phyloP scores from a whole-genome alignment of 2,113 vertebrate genomes.

The Callorhinus ursinus region DNA sequence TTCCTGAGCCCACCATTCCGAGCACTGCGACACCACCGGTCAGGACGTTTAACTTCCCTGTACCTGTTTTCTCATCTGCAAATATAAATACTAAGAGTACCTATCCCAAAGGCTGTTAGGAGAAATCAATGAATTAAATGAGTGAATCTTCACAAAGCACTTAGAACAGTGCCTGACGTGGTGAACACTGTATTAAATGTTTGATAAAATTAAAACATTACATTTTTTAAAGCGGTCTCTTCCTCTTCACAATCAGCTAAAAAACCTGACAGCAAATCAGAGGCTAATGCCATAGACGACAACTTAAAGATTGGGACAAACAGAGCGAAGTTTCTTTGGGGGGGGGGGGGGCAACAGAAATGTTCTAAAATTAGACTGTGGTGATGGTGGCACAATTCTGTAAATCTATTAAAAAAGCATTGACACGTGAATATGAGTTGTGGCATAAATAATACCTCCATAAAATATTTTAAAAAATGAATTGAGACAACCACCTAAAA shows the following conservation, averaged over 20 bases:
- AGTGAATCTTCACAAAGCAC: neutral
- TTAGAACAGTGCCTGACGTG: neutral
- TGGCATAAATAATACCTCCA: neutral
- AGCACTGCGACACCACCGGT: accelerated
- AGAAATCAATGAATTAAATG: neutral
- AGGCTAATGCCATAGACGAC: neutral
- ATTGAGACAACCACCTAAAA: neutral
- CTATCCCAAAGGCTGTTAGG: neutral
- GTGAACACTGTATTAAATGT: neutral
- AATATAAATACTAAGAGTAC: neutral
- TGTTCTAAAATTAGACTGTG: neutral
- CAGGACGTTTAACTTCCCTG: neutral
- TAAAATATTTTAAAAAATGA: neutral
- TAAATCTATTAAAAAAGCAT: slow-evolving; percentile 4
- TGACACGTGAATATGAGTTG: neutral
- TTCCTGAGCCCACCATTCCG: neutral
- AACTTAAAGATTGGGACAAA: neutral
- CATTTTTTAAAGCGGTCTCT: neutral
- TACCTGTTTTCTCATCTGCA: neutral
- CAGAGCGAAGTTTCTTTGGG: neutral
- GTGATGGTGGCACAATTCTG: neutral
- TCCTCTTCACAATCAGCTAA: neutral
- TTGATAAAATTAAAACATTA: neutral
- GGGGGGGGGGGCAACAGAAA: neutral
- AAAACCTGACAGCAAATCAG: slow-evolving; percentile 3